These are phyloP conservation scores for Hylia prasina DNA, from an alignment of 2,113 vertebrate genomes.

Conservation along the genomic window DNA sequence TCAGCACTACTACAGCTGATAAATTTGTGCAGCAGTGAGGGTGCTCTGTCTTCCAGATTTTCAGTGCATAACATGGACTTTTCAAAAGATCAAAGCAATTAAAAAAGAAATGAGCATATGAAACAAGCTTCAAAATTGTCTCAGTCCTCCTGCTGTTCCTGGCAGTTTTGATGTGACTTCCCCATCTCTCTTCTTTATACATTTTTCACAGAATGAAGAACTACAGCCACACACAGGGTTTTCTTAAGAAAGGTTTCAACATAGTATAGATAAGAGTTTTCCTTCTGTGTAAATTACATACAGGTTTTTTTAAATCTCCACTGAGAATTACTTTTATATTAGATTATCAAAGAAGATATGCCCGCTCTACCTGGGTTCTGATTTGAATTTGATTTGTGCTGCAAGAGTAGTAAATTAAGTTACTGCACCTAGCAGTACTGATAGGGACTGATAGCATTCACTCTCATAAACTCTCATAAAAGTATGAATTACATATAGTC, in stretches of 20 bases:
- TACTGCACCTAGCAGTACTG: neutral
- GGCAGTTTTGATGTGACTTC: neutral
- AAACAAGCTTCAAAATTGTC: slow-evolving; percentile 10
- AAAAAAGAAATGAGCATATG: slow-evolving; percentile 7
- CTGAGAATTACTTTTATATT: neutral
- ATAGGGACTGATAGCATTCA: neutral
- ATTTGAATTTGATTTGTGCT: neutral
- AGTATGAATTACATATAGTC: neutral
- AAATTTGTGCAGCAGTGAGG: neutral
- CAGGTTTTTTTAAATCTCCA: neutral
- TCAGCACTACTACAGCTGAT: neutral
- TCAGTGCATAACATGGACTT: neutral
- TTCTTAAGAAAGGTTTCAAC: slow-evolving; percentile 3
- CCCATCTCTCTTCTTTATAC: neutral
- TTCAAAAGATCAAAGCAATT: slow-evolving; percentile 59
- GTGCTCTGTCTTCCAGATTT: neutral
- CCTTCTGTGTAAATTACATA: neutral
- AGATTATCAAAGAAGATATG: neutral
- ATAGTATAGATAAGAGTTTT: neutral
- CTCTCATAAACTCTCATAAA: neutral
- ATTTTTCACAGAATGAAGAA: neutral
- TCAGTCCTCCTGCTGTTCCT: neutral
- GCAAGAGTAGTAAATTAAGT: neutral
- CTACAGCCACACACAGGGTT: neutral
- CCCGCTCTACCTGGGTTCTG: neutral